Evolutionary conservation across 2,113 vertebrate species (phyloP), one percentile per base, ranked within the genome.

Genomic region (Ivindomyrus marchei): DNA sequence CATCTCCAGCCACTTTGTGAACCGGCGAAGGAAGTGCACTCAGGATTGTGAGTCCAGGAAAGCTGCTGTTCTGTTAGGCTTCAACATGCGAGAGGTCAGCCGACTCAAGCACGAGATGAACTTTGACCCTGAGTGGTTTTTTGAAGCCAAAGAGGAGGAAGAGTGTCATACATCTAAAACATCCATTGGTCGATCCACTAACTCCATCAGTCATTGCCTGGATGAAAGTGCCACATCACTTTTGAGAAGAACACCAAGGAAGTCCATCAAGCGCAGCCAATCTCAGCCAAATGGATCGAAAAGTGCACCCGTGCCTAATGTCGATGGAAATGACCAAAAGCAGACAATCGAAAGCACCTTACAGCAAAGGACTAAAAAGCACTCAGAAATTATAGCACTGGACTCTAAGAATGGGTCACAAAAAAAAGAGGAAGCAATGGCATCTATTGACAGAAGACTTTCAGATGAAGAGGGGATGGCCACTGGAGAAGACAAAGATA

Each of bases 1-100:
- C 92, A 97, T 99, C 13, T 96, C 97, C 0, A 97, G 97, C 92
- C 98, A 99, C 92, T 99, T 99, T 4, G 97, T 96, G 89, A 98
- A 97, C 93, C 97, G 97, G 66, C 96, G 98, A 92, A 97, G 98
- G 94, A 97, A 97, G 86, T 99, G 98, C 24, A 94, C 97, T 9
- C 93, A 96, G 89, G 98, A 98, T 85, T 99, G 98, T 88, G 97
- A 98, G 90, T 96, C 94, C 27, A 97, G 96, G 89, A 96, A 95
- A 27, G 93, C 96, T 0, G 95, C 95, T 0, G 97, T 99, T 90
- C 89, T 99, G 89, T 95, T 99, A 11, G 98, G 98, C 49, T 99
- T 99, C 94, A 98, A 97, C 87, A 99, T 99, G 98, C 96, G 97
- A 90, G 97, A 98, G 53, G 91, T 98, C 24, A 95, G 96, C 94